A percentile compares a stretch with the other conserved stretches of the same genome.
Evolutionary conservation across 2,113 vertebrate species (phyloP).

Genomic region (Rhineura floridana): DNA sequence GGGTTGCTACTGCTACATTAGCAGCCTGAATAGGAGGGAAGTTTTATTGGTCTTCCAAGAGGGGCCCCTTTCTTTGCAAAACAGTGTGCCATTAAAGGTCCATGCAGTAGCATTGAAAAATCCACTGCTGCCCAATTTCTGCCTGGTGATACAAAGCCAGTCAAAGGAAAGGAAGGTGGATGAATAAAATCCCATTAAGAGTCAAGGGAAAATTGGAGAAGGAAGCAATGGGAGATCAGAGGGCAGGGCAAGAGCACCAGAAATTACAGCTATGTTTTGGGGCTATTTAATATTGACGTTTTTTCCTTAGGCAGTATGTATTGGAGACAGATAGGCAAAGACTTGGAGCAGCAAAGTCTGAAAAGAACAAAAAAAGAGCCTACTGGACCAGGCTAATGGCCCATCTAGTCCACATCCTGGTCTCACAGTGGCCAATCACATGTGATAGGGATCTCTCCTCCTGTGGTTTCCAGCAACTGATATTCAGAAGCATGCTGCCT

Average conservation of each 20-base stretch:
- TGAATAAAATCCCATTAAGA: conserved; percentile 39
- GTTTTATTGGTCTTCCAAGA: conserved; percentile 53
- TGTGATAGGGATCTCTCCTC: too few relatives aligned
- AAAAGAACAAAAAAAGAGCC: too few relatives aligned
- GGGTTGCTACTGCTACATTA: conserved; percentile 45
- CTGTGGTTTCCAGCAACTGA: too few relatives aligned
- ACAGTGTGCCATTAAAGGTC: conserved; percentile 71
- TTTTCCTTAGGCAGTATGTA: neutral
- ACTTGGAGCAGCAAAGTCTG: neutral
- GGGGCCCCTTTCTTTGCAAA: conserved; percentile 59
- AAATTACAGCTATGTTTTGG: neutral
- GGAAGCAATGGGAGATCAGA: neutral
- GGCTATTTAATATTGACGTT: neutral
- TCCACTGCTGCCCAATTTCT: conserved; percentile 54
- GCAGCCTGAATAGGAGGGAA: neutral
- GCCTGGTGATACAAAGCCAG: conserved; percentile 52
- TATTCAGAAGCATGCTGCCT: too few relatives aligned
- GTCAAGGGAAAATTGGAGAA: conserved; percentile 28
- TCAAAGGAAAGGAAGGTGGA: neutral
- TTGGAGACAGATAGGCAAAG: neutral
- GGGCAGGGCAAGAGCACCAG: conserved; percentile 45
- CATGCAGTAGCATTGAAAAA: conserved; percentile 73
- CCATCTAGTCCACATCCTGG: too few relatives aligned
- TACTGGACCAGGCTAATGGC: too few relatives aligned
- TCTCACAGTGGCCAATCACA: too few relatives aligned